Percentiles rank a stretch among this genome's conserved stretches.
phyloP scores from a whole-genome alignment of 2,888 invertebrate genomes.

The Cheilosia impressa region DNA sequence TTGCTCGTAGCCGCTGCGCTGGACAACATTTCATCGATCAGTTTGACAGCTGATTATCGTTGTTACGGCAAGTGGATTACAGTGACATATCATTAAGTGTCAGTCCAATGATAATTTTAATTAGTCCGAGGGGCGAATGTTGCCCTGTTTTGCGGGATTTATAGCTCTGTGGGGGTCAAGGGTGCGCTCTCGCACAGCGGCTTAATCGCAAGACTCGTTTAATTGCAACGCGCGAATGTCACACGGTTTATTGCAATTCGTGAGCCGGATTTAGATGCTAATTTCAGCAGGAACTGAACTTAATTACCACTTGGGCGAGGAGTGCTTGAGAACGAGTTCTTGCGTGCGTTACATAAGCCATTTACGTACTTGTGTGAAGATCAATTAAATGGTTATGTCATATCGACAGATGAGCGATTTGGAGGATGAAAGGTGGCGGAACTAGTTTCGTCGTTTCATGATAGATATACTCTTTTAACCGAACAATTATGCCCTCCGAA shows the following conservation, averaged over 20 bases:
- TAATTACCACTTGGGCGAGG: not conserved
- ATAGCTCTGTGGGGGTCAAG: conserved; percentile 38
- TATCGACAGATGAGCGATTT: conserved; percentile 6
- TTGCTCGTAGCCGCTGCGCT: conserved; percentile 11
- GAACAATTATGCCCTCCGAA: not conserved
- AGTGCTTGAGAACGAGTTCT: conserved; percentile 21
- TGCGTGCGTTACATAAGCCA: conserved; percentile 25
- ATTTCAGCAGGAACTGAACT: not conserved
- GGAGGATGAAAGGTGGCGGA: not conserved
- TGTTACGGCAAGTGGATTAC: conserved; percentile 39
- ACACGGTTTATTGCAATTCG: conserved; percentile 33
- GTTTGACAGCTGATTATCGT: conserved; percentile 72
- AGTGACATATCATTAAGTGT: conserved; percentile 74
- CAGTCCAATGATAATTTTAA: conserved; percentile 72
- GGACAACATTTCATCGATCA: conserved; percentile 71
- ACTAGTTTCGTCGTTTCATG: conserved; percentile 18
- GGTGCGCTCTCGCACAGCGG: conserved; percentile 15
- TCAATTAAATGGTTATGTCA: conserved; percentile 59
- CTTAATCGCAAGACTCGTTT: conserved; percentile 16
- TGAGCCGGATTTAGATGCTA: not conserved
- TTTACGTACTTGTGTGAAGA: conserved; percentile 4
- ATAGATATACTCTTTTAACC: not conserved
- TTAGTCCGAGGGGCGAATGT: conserved; percentile 62
- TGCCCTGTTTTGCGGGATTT: conserved; percentile 21
- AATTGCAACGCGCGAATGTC: conserved; percentile 36